Base-by-base conservation (phyloP, 2,797 vertebrate genomes). In the Sebastiscus tertius region DNA sequence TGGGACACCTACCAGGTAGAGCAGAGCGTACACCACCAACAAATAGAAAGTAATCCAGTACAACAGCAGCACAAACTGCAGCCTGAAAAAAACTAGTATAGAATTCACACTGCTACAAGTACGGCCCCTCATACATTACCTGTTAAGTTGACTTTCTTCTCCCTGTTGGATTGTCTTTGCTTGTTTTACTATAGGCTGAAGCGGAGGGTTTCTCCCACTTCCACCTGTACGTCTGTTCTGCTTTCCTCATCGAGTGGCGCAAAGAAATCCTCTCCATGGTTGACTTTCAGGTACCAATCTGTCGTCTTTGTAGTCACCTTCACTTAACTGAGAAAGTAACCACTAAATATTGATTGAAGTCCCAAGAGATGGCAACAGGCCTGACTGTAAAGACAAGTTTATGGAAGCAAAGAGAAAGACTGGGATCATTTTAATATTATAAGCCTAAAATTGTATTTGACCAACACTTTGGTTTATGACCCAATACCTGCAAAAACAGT, bases 1-100 rank as follows among this genome's bases (percentile, higher is more conserved):
- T 99, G 98, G 98, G 98, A 99, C 94, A 99, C 98, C 1, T 99
- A 99, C 93, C 98, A 99, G 98, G 98, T 99, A 95, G 12, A 36
- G n/a, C 60, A 8, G 7, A 31, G 33, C 31, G n/a, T 16, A 8
- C 36, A 18, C 39, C 33, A 2, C 46, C n/a, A 34, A 34, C 36
- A 73, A 10, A 42, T 5, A 55, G 2, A 31, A 60, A 34, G 27
- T 10, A 13, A 61, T 29, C 8, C 27, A 62, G 20, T 31, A 26
- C 3, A 49, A 9, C 42, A 10, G 29, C 24, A 33, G 31, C 39
- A 13, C 27, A 27, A 56, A 22, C 24, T 12, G 10, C n/a, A 49
- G 18, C 10, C 56, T 72, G n/a, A 18, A 61, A 12, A 39, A 42
- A 59, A 27, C 6, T 6, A 2, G 7, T 54, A 5, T 27, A 59